A percentile compares a stretch with the other conserved stretches of the same genome.
Evolutionary conservation across 2,113 vertebrate species (phyloP).

Genomic region (Lagopus leucura): DNA sequence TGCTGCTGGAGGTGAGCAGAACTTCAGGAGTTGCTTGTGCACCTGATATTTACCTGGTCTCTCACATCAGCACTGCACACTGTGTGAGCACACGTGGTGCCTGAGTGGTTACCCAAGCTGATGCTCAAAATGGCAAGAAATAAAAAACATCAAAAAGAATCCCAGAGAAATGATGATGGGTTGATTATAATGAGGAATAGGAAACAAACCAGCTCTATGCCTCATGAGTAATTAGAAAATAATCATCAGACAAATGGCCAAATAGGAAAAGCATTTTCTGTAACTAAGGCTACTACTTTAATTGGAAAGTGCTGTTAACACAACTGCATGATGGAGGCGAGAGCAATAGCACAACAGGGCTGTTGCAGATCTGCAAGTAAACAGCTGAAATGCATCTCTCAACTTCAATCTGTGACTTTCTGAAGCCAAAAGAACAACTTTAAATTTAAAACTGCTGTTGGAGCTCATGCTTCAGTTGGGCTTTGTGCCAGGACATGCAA

Average conservation of each 20-base stretch:
- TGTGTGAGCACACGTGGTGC: not conserved
- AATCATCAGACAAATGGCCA: not conserved
- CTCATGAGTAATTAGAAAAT: not conserved
- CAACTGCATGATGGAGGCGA: not conserved
- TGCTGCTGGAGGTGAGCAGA: not conserved
- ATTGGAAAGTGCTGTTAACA: conserved; percentile 44
- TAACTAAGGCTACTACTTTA: conserved; percentile 30
- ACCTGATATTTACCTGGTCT: not conserved
- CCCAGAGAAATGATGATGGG: not conserved
- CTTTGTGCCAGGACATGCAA: conserved; percentile 26
- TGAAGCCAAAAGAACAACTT: conserved; percentile 57
- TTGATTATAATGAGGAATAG: not conserved
- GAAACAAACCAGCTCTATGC: not conserved
- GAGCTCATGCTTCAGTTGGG: conserved; percentile 52
- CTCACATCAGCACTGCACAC: not conserved
- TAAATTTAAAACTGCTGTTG: conserved; percentile 62
- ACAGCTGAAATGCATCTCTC: conserved; percentile 42
- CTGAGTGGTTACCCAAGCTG: not conserved
- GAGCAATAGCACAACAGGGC: conserved; percentile 28
- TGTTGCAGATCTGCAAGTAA: conserved; percentile 42
- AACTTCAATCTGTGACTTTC: conserved; percentile 19
- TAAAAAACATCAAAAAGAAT: not conserved
- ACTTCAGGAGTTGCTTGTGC: not conserved
- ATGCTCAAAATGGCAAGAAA: not conserved
- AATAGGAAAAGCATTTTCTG: conserved; percentile 36